These are phyloP conservation scores for Lepus europaeus DNA, from an alignment of 2,113 vertebrate genomes.

Conservation along the genomic window DNA sequence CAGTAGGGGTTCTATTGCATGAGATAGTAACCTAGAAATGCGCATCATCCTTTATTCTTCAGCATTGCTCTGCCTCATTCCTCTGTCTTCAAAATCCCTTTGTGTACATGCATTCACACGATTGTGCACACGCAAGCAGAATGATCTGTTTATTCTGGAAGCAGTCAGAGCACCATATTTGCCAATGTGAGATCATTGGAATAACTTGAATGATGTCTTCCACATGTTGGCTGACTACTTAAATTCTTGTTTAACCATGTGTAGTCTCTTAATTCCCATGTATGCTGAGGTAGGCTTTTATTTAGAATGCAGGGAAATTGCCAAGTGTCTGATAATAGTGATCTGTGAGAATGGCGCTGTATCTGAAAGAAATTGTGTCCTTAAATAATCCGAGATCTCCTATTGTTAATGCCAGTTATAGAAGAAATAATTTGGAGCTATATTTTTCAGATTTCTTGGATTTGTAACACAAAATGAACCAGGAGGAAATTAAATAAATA, in stretches of 20 bases:
- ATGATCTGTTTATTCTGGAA: constrained; percentile 68
- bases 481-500: constrained; percentile 12
- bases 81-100: constrained; percentile 47
- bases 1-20: background rate
- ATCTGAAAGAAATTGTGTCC: constrained; percentile 39
- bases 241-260: constrained; percentile 55
- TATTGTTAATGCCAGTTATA: background rate
- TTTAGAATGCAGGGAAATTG: background rate
- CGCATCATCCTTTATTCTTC: background rate
- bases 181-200: constrained; percentile 65
- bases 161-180: background rate
- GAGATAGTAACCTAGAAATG: background rate
- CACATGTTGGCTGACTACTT: constrained; percentile 54
- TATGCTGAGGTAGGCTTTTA: constrained; percentile 22
- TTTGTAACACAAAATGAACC: constrained; percentile 23
- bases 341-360: constrained; percentile 18
- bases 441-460: constrained; percentile 19
- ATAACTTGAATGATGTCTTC: constrained; percentile 60
- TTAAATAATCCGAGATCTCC: background rate
- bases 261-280: background rate
- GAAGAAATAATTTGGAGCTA: background rate
- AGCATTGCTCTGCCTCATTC: background rate
- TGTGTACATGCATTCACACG: background rate
- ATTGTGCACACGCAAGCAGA: background rate
- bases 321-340: constrained; percentile 20